These are phyloP conservation scores for Cochlearius cochlearius DNA, from an alignment of 2,113 vertebrate genomes.

Conservation along the genomic window DNA sequence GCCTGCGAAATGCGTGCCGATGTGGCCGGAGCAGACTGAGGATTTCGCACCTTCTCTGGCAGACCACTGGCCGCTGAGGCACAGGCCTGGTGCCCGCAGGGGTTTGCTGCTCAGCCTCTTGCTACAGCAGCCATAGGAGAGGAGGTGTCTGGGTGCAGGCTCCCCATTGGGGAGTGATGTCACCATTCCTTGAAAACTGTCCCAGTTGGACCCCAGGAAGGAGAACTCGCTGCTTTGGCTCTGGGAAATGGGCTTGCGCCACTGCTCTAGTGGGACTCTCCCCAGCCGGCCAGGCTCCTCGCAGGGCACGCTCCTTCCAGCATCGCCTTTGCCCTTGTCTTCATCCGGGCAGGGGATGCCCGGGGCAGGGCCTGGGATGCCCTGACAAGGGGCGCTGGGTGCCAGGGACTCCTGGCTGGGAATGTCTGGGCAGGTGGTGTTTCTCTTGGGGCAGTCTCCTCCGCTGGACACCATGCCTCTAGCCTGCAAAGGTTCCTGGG, in stretches of 20 bases:
- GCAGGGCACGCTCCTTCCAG: not conserved
- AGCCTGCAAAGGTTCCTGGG: slow-evolving; percentile 18
- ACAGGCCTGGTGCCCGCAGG: slow-evolving; percentile 74
- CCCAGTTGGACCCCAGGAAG: slow-evolving; percentile 89
- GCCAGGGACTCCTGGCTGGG: slow-evolving; percentile 21
- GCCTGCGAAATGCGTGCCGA: slow-evolving; percentile 45
- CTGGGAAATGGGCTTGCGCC: slow-evolving; percentile 81
- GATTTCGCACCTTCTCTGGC: slow-evolving; percentile 69
- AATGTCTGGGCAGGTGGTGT: not conserved
- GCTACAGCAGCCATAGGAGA: slow-evolving; percentile 82
- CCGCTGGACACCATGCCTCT: not conserved
- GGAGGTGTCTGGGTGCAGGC: slow-evolving; percentile 69
- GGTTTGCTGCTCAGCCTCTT: slow-evolving; percentile 81
- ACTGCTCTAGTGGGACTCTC: slow-evolving; percentile 64
- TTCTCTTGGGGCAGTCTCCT: slow-evolving; percentile 29
- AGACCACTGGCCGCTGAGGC: slow-evolving; percentile 70
- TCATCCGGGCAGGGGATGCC: not conserved
- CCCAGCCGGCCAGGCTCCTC: slow-evolving; percentile 45
- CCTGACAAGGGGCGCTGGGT: not conserved
- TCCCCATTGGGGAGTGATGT: slow-evolving; percentile 81
- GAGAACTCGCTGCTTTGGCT: slow-evolving; percentile 87
- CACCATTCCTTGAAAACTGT: slow-evolving; percentile 90
- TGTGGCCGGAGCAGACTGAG: slow-evolving; percentile 52
- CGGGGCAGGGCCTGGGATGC: not conserved
- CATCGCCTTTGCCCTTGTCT: slow-evolving; percentile 23